Evolutionary conservation across 2,888 invertebrate species (phyloP).

Genomic region (Nomada flava): DNA sequence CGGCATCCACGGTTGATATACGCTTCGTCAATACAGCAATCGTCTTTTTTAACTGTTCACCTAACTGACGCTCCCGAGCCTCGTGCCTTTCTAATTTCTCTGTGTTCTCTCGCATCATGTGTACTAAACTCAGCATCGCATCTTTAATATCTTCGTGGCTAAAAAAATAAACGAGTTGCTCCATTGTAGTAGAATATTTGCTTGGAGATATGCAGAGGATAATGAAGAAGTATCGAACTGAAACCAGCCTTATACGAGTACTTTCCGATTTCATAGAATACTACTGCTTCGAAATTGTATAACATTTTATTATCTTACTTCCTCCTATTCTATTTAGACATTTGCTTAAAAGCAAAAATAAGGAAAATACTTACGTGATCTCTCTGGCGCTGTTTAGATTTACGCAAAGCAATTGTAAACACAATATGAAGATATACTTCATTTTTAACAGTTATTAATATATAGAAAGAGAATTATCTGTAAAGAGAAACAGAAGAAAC

Average conservation of each 20-base stretch:
- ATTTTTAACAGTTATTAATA: conserved; percentile 33
- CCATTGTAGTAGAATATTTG: too few species aligned
- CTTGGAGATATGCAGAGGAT: not conserved
- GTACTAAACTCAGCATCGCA: conserved; percentile 92
- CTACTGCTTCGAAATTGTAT: not conserved
- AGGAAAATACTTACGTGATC: conserved; percentile 75
- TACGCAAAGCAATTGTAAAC: conserved; percentile 48
- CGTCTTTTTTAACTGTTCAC: conserved; percentile 91
- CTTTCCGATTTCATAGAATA: not conserved
- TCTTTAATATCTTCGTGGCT: conserved; percentile 87
- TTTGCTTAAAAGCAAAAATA: not conserved
- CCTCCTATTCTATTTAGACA: not conserved
- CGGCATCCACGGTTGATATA: conserved; percentile 82
- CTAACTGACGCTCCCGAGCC: conserved; percentile 91
- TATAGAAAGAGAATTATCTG: conserved; percentile 40
- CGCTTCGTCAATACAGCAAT: conserved; percentile 90
- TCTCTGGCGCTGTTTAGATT: conserved; percentile 67
- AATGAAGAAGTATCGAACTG: not conserved
- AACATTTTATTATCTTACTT: not conserved
- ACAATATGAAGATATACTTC: conserved; percentile 54
- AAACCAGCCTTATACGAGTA: too few species aligned
- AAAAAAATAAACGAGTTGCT: conserved; percentile 9
- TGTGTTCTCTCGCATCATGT: conserved; percentile 91
- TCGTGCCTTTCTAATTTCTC: conserved; percentile 95
- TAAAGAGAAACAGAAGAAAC: conserved; percentile 35